Evolutionary conservation across 2,113 vertebrate genomes (phyloP), one percentile per base, ranked within the genome.

Genomic region (Tenrec ecaudatus): DNA sequence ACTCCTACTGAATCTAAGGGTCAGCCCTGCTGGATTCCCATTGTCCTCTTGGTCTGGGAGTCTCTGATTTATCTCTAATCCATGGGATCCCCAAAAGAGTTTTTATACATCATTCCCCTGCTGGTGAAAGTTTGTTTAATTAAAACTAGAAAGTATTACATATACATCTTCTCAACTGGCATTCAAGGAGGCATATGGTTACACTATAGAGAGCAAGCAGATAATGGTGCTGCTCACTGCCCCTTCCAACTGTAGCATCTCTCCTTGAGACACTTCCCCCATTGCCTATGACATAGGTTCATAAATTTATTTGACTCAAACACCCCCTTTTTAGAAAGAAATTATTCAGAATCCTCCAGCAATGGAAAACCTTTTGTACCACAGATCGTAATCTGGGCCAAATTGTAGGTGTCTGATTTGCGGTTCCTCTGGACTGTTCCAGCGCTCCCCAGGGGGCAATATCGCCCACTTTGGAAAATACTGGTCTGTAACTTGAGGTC

Each of bases 71-170:
- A 82, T 29, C 27, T 82, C 87, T 53, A 75, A 23, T 22, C 71
- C 19, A 38, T 75, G 33, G 22, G 38, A 38, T 76, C 36, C 23
- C 11, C 36, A 27, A 53, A 40, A 94, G 60, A 88, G 86, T 58
- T 36, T 40, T 22, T 88, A 40, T 60, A 64, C 91, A 88, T 62
- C n/a, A 38, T 88, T 86, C 73, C 64, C 57, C 29, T 77, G 64
- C 75, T 91, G 15, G 29, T 79, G 43, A 66, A 71, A 62, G 82
- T 80, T 40, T 79, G 79, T 71, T 85, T 89, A 47, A 86, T 86
- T 89, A 47, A 91, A 88, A 66, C 27, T 14, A 79, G 19, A 75
- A 88, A 78, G 82, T 27, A 86, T 62, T 31, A 29, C 77, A 47
- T 88, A 5, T 40, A 88, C 82, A 78, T 47, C 12, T n/a, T 40